Percentiles rank a stretch among this genome's conserved stretches.
phyloP scores from a whole-genome alignment of 2,888 invertebrate genomes.

The Limnephilus auricula region DNA sequence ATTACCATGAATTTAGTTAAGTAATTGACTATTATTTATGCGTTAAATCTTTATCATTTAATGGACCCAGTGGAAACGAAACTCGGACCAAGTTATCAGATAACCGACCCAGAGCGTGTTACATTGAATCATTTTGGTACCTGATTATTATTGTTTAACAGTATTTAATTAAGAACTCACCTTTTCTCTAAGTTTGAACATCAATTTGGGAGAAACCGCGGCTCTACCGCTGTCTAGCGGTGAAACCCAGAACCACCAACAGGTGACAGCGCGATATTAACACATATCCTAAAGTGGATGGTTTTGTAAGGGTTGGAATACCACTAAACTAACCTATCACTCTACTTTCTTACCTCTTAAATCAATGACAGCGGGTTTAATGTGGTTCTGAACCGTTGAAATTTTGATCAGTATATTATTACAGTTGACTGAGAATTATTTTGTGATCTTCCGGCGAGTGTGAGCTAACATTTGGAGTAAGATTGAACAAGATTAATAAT shows the following conservation, averaged over 20 bases:
- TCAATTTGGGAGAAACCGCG: constrained; percentile 31
- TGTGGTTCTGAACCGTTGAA: neutral
- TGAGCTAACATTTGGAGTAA: too few relatives aligned
- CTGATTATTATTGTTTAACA: neutral
- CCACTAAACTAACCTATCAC: neutral
- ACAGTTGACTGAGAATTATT: neutral
- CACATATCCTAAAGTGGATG: constrained; percentile 20
- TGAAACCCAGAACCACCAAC: constrained; percentile 11
- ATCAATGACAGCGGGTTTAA: neutral
- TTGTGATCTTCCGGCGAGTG: neutral
- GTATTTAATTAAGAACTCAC: constrained; percentile 27
- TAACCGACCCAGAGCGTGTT: neutral
- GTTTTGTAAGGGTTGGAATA: neutral
- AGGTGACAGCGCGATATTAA: constrained; percentile 25
- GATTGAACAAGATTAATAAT: too few relatives aligned
- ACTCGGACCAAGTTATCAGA: neutral
- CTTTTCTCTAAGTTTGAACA: constrained; percentile 17
- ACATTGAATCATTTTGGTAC: neutral
- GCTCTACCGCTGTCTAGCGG: constrained; percentile 27
- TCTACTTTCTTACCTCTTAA: neutral
- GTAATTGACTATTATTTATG: neutral
- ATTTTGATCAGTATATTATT: neutral
- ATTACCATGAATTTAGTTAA: neutral
- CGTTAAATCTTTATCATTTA: neutral
- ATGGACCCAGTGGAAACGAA: neutral